Evolutionary conservation across 2,113 vertebrate species (phyloP), one percentile per base, ranked within the genome.

Genomic region (Oncorhynchus kisutch): DNA sequence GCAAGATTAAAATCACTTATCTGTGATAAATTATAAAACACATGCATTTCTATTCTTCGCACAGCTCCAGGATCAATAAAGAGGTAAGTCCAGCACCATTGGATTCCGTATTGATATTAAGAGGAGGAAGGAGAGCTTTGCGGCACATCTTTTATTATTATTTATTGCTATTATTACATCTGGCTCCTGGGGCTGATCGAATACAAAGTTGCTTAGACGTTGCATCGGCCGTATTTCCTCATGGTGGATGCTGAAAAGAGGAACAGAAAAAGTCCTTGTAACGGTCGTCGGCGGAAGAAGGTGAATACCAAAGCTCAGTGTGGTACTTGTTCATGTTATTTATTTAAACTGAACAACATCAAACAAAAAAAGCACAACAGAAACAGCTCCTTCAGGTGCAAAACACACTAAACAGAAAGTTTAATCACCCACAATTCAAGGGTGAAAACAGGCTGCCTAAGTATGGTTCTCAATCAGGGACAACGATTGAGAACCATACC

Each of bases 1-100:
- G 81, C 80, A 70, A 85, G 85, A 88, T 90, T 88, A 81, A 89
- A 87, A 88, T 77, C 75, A 48, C 75, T 81, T 70, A 85, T 85
- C 81, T 87, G 82, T 72, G 85, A 89, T 89, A 72, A 83, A 89
- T 85, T 72, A 51, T 75, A 31, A 83, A 81, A 72, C 54, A 67
- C 45, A 75, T 68, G 34, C 75, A 67, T 78, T 84, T 84, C 67
- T 75, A 31, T 81, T 81, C 67, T 74, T 76, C 67, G 74, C 69
- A 74, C 60, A 79, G 82, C 74, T 82, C 67, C 76, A 5, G 73
- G 79, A 79, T 90, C 60, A 65, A 81, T 83, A 20, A 78, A 80
- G 71, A 75, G 29, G 31, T 67, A 70, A 57, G 71, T 70, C 67
- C 25, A 74, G 70, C 57, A 3, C 76, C 70, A 57, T 67, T 80